These are phyloP conservation scores for Trichosurus vulpecula DNA, from an alignment of 2,797 vertebrate species.

Conservation along the genomic window DNA sequence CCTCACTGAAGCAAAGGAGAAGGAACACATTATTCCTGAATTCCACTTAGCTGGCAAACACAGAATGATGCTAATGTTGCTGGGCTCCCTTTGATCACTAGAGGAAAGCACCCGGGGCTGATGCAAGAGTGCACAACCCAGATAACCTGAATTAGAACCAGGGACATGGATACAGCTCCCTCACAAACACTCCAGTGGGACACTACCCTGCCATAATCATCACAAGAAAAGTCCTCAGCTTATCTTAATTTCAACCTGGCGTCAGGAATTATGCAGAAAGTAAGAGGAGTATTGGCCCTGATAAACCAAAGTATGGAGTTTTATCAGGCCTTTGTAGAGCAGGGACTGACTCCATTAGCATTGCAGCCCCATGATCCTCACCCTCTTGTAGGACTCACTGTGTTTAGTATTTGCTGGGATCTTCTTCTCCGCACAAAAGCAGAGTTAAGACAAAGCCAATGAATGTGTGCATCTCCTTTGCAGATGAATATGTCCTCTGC, in stretches of 20 bases:
- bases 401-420: constrained; percentile 51
- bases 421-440: constrained; percentile 55
- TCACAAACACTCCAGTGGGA: constrained; percentile 20
- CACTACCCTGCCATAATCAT: constrained; percentile 37
- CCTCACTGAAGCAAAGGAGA: neutral
- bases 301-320: constrained; percentile 53
- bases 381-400: neutral
- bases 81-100: constrained; percentile 20
- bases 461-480: constrained; percentile 42
- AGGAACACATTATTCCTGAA: neutral
- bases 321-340: constrained; percentile 65
- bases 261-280: constrained; percentile 68
- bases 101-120: constrained; percentile 48
- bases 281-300: constrained; percentile 29
- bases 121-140: constrained; percentile 7
- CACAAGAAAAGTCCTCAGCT: constrained; percentile 41
- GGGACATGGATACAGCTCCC: constrained; percentile 44
- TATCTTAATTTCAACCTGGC: constrained; percentile 35
- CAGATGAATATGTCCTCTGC: constrained; percentile 19
- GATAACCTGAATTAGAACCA: constrained; percentile 60
- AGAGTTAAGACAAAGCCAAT: constrained; percentile 53
- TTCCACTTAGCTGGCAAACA: neutral
- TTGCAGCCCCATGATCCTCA: constrained; percentile 44
- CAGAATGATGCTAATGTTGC: neutral
- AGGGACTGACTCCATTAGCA: constrained; percentile 55